Evolutionary conservation across 2,113 vertebrate genomes (phyloP).

Genomic region (Athene cunicularia): DNA sequence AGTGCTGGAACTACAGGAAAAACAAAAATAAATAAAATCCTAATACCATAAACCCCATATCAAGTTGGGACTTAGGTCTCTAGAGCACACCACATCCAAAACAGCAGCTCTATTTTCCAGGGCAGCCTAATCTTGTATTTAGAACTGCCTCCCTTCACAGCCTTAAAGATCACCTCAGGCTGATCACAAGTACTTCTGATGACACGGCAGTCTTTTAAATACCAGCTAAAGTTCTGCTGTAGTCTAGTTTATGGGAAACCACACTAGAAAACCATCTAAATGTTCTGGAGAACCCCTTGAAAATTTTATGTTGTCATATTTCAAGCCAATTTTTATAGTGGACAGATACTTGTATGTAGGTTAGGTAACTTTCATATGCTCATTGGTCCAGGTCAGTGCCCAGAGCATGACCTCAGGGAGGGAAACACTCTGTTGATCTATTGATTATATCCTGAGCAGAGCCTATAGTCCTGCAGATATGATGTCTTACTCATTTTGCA

Average conservation of each 20-base stretch:
- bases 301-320: not conserved
- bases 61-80: not conserved
- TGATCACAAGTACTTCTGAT: not conserved
- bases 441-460: not conserved
- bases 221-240: not conserved
- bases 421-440: accelerated
- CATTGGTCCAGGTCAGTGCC: not conserved
- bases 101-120: not conserved
- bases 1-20: not conserved
- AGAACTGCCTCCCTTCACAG: not conserved
- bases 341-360: not conserved
- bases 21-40: not conserved
- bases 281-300: not conserved
- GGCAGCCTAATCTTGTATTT: not conserved
- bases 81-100: not conserved
- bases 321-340: not conserved
- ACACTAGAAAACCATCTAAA: not conserved
- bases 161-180: not conserved
- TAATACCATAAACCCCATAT: not conserved
- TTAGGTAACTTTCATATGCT: not conserved
- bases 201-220: not conserved
- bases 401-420: no score
- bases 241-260: not conserved
- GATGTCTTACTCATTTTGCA: not conserved
- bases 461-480: not conserved